Conservation (phyloP, 2,888 invertebrate species). For the Melangyna quadrimaculata region DNA sequence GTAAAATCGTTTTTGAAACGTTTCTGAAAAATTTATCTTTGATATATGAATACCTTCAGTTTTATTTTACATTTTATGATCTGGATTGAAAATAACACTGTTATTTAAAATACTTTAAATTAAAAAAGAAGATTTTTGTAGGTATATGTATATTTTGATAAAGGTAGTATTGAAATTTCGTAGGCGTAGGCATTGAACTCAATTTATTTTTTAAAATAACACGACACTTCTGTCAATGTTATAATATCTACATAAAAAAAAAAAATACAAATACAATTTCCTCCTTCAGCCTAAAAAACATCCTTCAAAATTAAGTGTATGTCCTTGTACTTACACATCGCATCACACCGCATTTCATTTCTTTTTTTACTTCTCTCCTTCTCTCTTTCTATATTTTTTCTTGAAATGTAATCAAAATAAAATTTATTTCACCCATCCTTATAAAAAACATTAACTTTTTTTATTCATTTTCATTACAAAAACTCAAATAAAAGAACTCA, state of each 20-base stretch:
- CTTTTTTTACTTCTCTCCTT: neutral
- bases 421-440: slow-evolving; percentile 31
- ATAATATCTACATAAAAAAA: neutral
- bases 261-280: neutral
- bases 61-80: too few relatives aligned
- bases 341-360: neutral
- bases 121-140: too few relatives aligned
- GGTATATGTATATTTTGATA: too few relatives aligned
- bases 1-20: too few relatives aligned
- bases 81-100: too few relatives aligned
- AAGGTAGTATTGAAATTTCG: too few relatives aligned
- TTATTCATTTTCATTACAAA: slow-evolving; percentile 9
- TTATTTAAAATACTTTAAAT: too few relatives aligned
- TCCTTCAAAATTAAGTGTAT: slow-evolving; percentile 19
- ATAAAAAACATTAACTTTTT: slow-evolving; percentile 8
- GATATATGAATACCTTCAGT: too few relatives aligned
- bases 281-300: neutral
- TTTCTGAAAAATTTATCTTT: too few relatives aligned
- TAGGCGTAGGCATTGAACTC: neutral
- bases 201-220: neutral
- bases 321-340: neutral
- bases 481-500: slow-evolving; percentile 53
- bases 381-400: neutral
- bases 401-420: slow-evolving; percentile 67
- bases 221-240: neutral